Evolutionary conservation across 1,140 invertebrate species (phyloP).

Genomic region (Steinernema feltiae): DNA sequence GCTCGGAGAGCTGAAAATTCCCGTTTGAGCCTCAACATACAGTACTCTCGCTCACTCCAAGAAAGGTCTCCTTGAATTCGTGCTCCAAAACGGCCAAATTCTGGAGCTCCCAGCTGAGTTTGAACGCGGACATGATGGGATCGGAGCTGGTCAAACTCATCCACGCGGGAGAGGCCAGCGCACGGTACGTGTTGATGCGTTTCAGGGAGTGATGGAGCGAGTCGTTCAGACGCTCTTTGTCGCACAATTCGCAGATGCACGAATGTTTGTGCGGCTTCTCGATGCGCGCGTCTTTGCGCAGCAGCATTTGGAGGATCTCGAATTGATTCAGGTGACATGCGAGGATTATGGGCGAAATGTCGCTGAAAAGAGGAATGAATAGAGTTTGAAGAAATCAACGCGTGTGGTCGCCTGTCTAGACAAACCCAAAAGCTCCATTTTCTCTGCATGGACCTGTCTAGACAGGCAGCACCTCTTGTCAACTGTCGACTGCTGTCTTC

Average conservation of each 20-base stretch:
- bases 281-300: slow-evolving; percentile 55
- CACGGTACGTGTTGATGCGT: slow-evolving; percentile 82
- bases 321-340: slow-evolving; percentile 64
- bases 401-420: too few relatives aligned
- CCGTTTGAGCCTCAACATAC: too few relatives aligned
- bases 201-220: slow-evolving; percentile 78
- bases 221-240: slow-evolving; percentile 59
- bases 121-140: slow-evolving; percentile 75
- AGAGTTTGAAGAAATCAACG: not conserved
- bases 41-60: slow-evolving; percentile 17
- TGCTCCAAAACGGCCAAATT: slow-evolving; percentile 73
- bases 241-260: slow-evolving; percentile 61
- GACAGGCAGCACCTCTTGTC: too few relatives aligned
- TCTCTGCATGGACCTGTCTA: too few relatives aligned
- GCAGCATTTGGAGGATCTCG: slow-evolving; percentile 63
- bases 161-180: slow-evolving; percentile 79
- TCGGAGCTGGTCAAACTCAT: slow-evolving; percentile 74
- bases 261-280: slow-evolving; percentile 58
- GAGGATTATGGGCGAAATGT: slow-evolving; percentile 61
- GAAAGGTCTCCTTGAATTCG: slow-evolving; percentile 61
- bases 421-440: too few relatives aligned
- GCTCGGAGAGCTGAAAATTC: slow-evolving; percentile 66
- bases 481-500: too few relatives aligned
- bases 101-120: slow-evolving; percentile 74
- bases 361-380: slow-evolving; percentile 37